Evolutionary conservation across 1,140 invertebrate genomes (phyloP), one percentile per base, ranked within the genome.

Genomic region (Megathymus violae): DNA sequence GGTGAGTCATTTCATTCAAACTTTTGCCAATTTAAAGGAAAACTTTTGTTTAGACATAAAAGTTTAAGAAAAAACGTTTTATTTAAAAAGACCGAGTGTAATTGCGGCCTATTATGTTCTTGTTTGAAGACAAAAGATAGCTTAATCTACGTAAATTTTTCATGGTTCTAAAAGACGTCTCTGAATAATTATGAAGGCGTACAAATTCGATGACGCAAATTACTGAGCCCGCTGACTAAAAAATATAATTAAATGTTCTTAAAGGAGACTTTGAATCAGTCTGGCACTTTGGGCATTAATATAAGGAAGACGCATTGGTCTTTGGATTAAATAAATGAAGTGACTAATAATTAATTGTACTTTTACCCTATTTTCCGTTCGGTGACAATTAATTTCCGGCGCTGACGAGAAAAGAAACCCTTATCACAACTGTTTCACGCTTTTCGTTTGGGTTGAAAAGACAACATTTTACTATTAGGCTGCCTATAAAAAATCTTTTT

Each of bases 291-390:
- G 72, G 76, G 69, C 82, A 85, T 85, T 87, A 85, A 85, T 85
- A 85, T 85, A 69, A 76, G 71, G 85, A 82, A 80, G 83, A 86
- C 82, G 76, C 75, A 64, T 13, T 34, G 67, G 73, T 70, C 71
- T 74, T 66, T 64, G 84, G 81, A 85, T 88, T 90, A 88, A 88
- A 90, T 89, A 90, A 90, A 89, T 90, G 86, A 88, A 90, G 81
- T 90, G 80, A 81, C 83, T 87, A 88, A 88, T 90, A 90, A 90
- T 90, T 90, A 90, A 90, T 90, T 89, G 85, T 85, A 90, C 79
- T 90, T 90, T 88, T 82, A 79, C 86, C 88, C 88, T 82, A 88
- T 90, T 90, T 90, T 89, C 85, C 80, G 88, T 90, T 89, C 80
- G 85, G 88, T 83, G 88, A 90, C 85, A 89, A 88, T 90, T 89